A percentile compares a stretch with the other conserved stretches of the same genome.
These are phyloP conservation scores for Tetragonisca angustula DNA, from an alignment of 2,888 invertebrate genomes.

Conservation along the genomic window DNA sequence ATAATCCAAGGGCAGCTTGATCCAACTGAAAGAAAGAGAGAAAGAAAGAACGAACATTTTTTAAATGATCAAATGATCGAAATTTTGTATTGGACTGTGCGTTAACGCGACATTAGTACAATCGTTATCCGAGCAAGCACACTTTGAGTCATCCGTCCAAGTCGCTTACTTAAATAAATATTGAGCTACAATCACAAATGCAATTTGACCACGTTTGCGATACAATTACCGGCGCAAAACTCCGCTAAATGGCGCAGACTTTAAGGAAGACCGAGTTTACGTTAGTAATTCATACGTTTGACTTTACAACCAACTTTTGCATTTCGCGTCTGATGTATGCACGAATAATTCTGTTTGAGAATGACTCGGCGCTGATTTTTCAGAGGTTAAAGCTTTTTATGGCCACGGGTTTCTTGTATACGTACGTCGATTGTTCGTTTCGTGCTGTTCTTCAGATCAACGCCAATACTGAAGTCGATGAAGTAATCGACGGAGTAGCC, in stretches of 20 bases:
- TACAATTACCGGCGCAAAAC: not conserved
- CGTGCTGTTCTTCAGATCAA: conserved; percentile 95
- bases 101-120: not conserved
- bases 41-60: too few species aligned
- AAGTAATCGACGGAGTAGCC: conserved; percentile 96
- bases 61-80: not conserved
- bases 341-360: conserved; percentile 3
- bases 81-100: too few species aligned
- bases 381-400: not conserved
- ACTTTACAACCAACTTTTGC: conserved; percentile 8
- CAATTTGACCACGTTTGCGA: not conserved
- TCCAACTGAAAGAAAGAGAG: conserved; percentile 87
- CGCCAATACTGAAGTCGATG: conserved; percentile 94
- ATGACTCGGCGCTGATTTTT: not conserved
- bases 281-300: conserved; percentile 10
- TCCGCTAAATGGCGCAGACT: not conserved
- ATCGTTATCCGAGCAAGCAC: not conserved
- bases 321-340: not conserved
- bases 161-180: not conserved
- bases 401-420: conserved; percentile 35
- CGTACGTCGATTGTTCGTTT: conserved; percentile 93
- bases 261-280: conserved; percentile 5
- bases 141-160: not conserved
- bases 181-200: not conserved
- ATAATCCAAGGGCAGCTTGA: conserved; percentile 93